Evolutionary conservation across 2,113 vertebrate genomes (phyloP), one percentile per base, ranked within the genome.

Genomic region (Apteryx owenii): DNA sequence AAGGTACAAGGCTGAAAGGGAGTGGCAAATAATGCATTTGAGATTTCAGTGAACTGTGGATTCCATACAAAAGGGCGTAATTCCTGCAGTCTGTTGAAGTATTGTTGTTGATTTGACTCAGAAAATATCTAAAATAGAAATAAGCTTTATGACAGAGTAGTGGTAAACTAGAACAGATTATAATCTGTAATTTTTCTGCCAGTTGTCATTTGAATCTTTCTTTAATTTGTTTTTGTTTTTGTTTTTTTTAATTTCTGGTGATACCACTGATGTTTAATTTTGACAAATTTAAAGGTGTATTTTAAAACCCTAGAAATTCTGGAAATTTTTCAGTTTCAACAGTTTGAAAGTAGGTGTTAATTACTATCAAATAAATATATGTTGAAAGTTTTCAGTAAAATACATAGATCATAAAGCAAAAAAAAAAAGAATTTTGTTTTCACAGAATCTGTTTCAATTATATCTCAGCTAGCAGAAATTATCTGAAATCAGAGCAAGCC

Each of bases 281-380:
- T 50, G 29, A 20, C 15, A 69, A 21, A 1, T 4, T 11, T 36
- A 25, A 48, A 87, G 44, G 21, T 75, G 9, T 15, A 3, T 44
- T 29, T 36, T 17, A n/a, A 64, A 73, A 66, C 13, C 33, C 29
- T 29, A n/a, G 87, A 84, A 96, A 90, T 68, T 83, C 83, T 46
- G 44, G 68, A 90, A 96, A 93, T 81, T 91, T 71, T 95, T 89
- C 93, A 93, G 91, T 90, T 89, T 72, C 81, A 75, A 64, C 61
- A 91, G 18, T 94, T 95, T 94, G 40, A 94, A 89, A 93, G 83
- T 28, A 75, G 29, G 22, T 46, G 26, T 94, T 92, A 91, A 86
- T 77, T 94, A 10, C 60, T 80, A 48, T 48, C 73, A 81, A 90
- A 81, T 75, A 93, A 92, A 93, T 26, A 56, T 46, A 62, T 36